Conservation (phyloP, 1,140 invertebrate species). For the Drosophila navojoa region DNA sequence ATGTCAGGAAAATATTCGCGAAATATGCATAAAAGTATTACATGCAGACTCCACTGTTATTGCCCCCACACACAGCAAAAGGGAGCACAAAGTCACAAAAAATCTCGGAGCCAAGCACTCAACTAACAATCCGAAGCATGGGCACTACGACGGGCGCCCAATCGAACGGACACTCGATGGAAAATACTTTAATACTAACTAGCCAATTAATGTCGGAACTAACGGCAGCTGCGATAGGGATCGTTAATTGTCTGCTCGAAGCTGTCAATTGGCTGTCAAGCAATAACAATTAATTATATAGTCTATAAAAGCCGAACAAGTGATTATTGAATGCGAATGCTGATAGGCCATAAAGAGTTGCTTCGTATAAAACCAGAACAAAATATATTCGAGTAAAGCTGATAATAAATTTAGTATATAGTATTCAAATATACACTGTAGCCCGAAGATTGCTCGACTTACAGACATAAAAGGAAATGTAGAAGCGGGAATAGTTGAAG, state of each 20-base stretch:
- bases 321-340: background rate
- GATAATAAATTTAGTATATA: background rate
- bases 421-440: background rate
- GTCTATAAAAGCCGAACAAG: background rate
- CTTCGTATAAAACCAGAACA: background rate
- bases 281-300: conserved; percentile 9
- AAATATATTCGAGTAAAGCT: background rate
- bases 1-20: conserved; percentile 80
- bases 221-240: background rate
- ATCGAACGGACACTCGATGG: conserved; percentile 12
- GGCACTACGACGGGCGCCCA: conserved; percentile 4
- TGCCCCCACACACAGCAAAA: conserved; percentile 17
- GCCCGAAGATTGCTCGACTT: background rate
- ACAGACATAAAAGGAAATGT: background rate
- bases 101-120: conserved; percentile 9
- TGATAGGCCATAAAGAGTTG: conserved; percentile 10
- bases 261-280: conserved; percentile 23
- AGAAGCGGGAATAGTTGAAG: too few species aligned
- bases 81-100: background rate
- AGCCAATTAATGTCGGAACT: conserved; percentile 2
- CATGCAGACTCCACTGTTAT: conserved; percentile 69
- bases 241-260: background rate
- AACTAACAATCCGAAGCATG: conserved; percentile 25
- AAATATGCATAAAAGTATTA: conserved; percentile 82
- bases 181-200: conserved; percentile 2